phyloP scores from a whole-genome alignment of 2,113 vertebrate genomes.

The Gymnarchus niloticus region DNA sequence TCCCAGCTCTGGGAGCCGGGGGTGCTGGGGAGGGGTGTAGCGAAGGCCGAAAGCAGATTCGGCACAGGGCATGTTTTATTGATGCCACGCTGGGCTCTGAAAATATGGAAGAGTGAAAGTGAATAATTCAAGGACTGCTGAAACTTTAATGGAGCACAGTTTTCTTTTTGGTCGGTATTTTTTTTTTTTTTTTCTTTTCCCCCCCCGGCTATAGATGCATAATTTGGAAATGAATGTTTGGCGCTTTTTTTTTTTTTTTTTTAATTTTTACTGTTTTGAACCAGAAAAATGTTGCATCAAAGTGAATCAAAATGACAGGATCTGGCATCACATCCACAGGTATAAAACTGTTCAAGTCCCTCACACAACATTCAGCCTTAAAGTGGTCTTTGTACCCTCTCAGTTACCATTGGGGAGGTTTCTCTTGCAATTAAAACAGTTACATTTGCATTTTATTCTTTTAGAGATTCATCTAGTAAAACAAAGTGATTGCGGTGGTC shows the following conservation, averaged over 20 bases:
- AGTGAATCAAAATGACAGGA: no score
- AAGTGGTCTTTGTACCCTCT: neutral
- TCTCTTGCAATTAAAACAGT: no score
- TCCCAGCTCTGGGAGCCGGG: neutral
- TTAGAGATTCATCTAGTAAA: no score
- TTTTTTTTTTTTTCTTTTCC: neutral
- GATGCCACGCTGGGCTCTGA: slow-evolving; percentile 27
- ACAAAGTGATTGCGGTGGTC: neutral
- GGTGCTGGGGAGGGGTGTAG: neutral
- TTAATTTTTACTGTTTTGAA: no score
- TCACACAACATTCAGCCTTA: neutral
- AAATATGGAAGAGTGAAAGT: no score
- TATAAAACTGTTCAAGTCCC: no score
- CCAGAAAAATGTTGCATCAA: no score
- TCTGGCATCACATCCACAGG: no score
- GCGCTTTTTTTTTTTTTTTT: neutral
- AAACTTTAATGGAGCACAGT: slow-evolving; percentile 31
- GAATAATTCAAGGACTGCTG: slow-evolving; percentile 20
- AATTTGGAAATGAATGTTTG: neutral
- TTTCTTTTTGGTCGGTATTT: neutral
- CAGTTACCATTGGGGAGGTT: no score
- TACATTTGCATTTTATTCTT: no score
- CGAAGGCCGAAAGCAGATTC: neutral
- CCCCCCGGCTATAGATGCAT: neutral
- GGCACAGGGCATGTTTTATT: slow-evolving; percentile 28